Evolutionary conservation across 2,888 invertebrate species (phyloP), one percentile per base, ranked within the genome.

Genomic region (Rhogogaster chlorosoma): DNA sequence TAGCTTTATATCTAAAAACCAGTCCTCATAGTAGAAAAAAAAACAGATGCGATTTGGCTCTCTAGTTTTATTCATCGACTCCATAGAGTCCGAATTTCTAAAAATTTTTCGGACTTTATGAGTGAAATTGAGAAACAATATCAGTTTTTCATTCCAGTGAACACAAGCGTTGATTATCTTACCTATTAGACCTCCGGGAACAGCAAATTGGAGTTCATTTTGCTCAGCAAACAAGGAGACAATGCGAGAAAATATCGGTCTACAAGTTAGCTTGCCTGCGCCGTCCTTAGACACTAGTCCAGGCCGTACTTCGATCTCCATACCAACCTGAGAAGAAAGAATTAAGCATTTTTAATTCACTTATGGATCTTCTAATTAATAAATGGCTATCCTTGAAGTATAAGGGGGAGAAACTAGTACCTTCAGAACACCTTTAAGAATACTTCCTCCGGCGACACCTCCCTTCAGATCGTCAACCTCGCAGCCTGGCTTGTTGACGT

Each of bases 401-500:
- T 61, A 12, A 10, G 10, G 10, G 0, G 2, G 4, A 57, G 22
- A 49, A 67, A 70, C 71, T 15, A 42, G 49, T 53, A 95, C 95
- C 94, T 97, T 98, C 38, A 99, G 95, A 36, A 99, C 99, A 85
- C 99, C 99, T 92, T 98, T 96, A 57, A 99, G 95, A 91, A 99
- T 99, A 92, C 99, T 99, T 67, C 99, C 99, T 88, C 99, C 99
- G 85, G 99, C 99, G 38, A 99, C 99, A 38, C 99, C 99, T 61
- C 99, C 99, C 93, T 99, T 98, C 85, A 99, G 95, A 94, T 99
- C 99, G 89, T 98, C 98, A 9, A 99, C 99, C 94, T 99, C 99
- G 93, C 99, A 99, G 71, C 99, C 99, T 5, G 99, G 99, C 94
- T 99, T 99, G 94, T 99, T 99, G 1, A 99, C 99, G 94, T 99